Percentiles rank a stretch among this genome's conserved stretches.
Conservation (phyloP, 2,888 invertebrate genomes). For the Lordiphosa fenestrarum region DNA sequence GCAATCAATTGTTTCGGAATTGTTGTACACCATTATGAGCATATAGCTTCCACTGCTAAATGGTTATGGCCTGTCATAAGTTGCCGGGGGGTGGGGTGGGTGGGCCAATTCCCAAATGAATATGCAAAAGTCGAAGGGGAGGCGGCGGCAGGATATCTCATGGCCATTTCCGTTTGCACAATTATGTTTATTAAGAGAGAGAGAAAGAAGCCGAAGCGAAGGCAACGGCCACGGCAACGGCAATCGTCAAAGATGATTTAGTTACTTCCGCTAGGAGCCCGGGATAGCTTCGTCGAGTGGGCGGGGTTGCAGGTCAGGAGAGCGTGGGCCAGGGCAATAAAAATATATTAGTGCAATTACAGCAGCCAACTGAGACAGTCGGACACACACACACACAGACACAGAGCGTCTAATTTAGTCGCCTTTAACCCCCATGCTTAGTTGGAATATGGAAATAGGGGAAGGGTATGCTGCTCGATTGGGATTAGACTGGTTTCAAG, state of each 20-base stretch:
- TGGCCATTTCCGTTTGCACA: conserved; percentile 75
- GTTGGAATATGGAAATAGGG: neutral
- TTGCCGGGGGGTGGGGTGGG: conserved; percentile 43
- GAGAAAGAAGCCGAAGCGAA: conserved; percentile 1
- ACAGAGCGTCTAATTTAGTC: conserved; percentile 58
- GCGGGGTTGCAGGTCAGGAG: conserved; percentile 28
- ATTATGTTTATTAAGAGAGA: conserved; percentile 76
- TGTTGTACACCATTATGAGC: conserved; percentile 72
- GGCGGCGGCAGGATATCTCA: conserved; percentile 58
- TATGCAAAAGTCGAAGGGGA: conserved; percentile 71
- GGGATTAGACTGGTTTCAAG: too few species aligned
- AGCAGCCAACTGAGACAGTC: conserved; percentile 54
- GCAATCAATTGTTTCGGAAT: conserved; percentile 73
- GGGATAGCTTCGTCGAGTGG: conserved; percentile 9
- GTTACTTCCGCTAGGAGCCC: conserved; percentile 62
- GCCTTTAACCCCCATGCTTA: conserved; percentile 10
- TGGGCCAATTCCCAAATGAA: conserved; percentile 76
- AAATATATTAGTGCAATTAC: conserved; percentile 78
- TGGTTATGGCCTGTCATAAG: conserved; percentile 76
- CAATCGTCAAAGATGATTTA: conserved; percentile 78
- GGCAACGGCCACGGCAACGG: conserved; percentile 3
- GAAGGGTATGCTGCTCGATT: too few species aligned
- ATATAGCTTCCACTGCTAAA: conserved; percentile 62
- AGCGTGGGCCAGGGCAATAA: conserved; percentile 67
- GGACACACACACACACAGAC: conserved; percentile 2